Evolutionary conservation across 2,113 vertebrate genomes (phyloP).

Genomic region (Phainopepla nitens): DNA sequence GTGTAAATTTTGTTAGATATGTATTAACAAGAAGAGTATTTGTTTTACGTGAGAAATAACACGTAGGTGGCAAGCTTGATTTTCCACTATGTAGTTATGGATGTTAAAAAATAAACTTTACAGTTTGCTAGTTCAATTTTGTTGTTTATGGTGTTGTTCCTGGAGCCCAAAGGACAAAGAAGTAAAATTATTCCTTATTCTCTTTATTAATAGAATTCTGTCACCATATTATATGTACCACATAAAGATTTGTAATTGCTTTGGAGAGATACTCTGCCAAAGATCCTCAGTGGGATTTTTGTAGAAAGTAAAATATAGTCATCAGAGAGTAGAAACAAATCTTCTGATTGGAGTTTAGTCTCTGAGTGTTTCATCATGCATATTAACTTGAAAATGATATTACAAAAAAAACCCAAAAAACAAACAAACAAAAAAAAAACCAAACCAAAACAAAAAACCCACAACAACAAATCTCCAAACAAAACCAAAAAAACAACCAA

Average conservation of each 20-base stretch:
- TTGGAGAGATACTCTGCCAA: not conserved
- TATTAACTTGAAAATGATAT: not conserved
- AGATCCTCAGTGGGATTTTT: not conserved
- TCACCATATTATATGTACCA: not conserved
- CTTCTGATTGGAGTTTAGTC: not conserved
- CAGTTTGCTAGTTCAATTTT: not conserved
- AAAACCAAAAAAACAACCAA: too few relatives aligned
- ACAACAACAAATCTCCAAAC: too few relatives aligned
- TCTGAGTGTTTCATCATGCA: not conserved
- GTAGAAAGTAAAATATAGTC: not conserved
- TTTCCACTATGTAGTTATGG: not conserved
- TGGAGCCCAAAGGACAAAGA: not conserved
- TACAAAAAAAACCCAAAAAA: not conserved
- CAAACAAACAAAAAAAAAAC: too few relatives aligned
- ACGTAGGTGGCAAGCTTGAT: not conserved
- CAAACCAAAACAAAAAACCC: not conserved
- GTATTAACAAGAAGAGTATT: not conserved
- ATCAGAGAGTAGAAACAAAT: not conserved
- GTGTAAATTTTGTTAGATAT: not conserved
- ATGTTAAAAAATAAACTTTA: not conserved
- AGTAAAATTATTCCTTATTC: not conserved
- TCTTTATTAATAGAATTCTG: not conserved
- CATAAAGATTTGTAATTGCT: conserved; percentile 1
- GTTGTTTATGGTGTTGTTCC: not conserved
- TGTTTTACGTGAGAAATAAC: not conserved